These are phyloP conservation scores for Coracopsis vasa DNA, from an alignment of 2,113 vertebrate species.

Conservation along the genomic window DNA sequence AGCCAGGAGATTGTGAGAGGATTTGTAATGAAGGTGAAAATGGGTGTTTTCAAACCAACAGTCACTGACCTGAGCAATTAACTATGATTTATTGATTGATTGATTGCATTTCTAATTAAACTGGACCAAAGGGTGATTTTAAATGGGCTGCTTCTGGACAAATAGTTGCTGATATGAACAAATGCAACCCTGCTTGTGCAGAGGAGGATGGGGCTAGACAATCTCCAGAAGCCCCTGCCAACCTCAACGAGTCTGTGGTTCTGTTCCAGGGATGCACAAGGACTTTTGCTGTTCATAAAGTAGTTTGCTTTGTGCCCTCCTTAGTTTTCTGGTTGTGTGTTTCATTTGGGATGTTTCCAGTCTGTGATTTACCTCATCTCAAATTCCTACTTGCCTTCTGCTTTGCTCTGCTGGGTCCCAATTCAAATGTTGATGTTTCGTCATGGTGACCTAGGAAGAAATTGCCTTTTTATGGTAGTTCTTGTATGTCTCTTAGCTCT, in stretches of 20 bases:
- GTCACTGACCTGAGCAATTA: neutral
- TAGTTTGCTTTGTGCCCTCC: neutral
- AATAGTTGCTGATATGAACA: neutral
- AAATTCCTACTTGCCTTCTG: neutral
- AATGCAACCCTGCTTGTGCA: neutral
- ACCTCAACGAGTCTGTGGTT: neutral
- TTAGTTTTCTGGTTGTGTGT: neutral
- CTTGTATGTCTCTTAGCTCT: neutral
- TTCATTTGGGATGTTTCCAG: neutral
- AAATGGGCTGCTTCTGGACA: neutral
- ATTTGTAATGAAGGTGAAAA: neutral
- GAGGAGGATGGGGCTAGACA: fast-evolving
- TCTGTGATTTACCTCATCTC: neutral
- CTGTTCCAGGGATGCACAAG: neutral
- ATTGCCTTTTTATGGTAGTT: neutral
- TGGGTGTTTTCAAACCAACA: neutral
- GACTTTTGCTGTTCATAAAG: neutral
- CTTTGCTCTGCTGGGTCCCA: fast-evolving
- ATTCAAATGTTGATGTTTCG: neutral
- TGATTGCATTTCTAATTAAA: neutral
- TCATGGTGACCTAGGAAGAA: neutral
- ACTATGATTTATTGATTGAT: neutral
- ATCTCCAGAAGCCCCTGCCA: neutral
- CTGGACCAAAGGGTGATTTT: neutral
- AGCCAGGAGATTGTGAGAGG: neutral